A percentile compares a stretch with the other conserved stretches of the same genome.
Conservation (phyloP, 2,797 vertebrate genomes). For the Paratrypauchen microcephalus region DNA sequence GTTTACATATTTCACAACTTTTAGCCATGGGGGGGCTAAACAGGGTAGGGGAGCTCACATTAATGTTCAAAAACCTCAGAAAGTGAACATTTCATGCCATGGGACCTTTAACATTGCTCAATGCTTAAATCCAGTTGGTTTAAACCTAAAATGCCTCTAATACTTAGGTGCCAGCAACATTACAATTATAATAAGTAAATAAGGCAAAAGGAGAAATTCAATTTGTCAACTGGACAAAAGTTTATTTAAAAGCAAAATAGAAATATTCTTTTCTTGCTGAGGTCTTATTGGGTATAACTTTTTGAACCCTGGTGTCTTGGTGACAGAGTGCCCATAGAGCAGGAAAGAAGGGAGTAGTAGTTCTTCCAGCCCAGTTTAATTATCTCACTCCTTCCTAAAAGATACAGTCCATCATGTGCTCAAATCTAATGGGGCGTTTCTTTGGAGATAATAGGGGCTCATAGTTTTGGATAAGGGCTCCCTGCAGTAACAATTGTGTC, state of each 20-base stretch:
- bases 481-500: constrained; percentile 23
- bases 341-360: constrained; percentile 33
- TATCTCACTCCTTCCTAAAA: constrained; percentile 59
- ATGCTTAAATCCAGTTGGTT: too few relatives aligned
- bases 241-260: too few relatives aligned
- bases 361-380: constrained; percentile 60
- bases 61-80: too few relatives aligned
- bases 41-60: too few relatives aligned
- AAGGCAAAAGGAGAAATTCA: too few relatives aligned
- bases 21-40: too few relatives aligned
- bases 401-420: constrained; percentile 62
- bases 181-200: neutral
- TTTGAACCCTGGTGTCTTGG: constrained; percentile 39
- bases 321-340: constrained; percentile 56
- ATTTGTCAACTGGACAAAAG: too few relatives aligned
- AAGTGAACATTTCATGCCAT: too few relatives aligned
- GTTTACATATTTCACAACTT: too few relatives aligned
- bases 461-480: constrained; percentile 32
- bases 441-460: constrained; percentile 65
- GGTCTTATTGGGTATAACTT: constrained; percentile 23
- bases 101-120: neutral
- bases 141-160: too few relatives aligned
- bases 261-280: constrained; percentile 4
- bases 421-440: constrained; percentile 65
- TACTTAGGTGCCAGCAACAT: too few relatives aligned